Conservation (phyloP, 2,888 invertebrate species). For the Furcula furcula region DNA sequence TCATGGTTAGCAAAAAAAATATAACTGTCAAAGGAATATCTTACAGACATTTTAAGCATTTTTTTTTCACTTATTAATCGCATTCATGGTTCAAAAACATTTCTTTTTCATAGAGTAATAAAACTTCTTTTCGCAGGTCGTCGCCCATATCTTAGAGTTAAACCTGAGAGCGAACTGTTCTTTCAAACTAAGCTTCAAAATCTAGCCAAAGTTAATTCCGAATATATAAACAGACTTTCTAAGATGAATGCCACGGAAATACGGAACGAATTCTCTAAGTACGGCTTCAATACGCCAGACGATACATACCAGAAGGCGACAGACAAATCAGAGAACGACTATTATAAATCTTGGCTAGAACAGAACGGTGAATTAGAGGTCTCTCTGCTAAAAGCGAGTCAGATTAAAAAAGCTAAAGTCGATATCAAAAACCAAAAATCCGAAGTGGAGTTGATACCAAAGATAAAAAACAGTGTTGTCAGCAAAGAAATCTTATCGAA, state of each 20-base stretch:
- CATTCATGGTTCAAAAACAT: constrained; percentile 78
- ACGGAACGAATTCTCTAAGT: constrained; percentile 66
- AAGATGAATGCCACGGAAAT: constrained; percentile 70
- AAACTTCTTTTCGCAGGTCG: constrained; percentile 50
- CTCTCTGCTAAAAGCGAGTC: constrained; percentile 63
- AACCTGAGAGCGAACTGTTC: constrained; percentile 70
- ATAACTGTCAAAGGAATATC: constrained; percentile 47
- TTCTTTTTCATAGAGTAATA: constrained; percentile 2
- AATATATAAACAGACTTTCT: constrained; percentile 60
- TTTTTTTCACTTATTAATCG: constrained; percentile 27
- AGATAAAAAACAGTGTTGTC: constrained; percentile 47
- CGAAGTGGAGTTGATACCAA: constrained; percentile 70
- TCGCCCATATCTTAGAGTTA: constrained; percentile 56
- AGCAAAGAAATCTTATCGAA: constrained; percentile 50
- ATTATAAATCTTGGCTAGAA: constrained; percentile 73
- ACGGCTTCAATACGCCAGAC: constrained; percentile 58
- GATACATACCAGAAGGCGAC: constrained; percentile 47
- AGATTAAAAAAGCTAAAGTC: constrained; percentile 51
- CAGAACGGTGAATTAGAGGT: constrained; percentile 77
- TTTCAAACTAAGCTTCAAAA: constrained; percentile 67
- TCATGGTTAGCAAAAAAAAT: background rate
- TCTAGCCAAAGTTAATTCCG: constrained; percentile 60
- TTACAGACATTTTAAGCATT: constrained; percentile 74
- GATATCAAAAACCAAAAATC: constrained; percentile 55
- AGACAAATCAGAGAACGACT: constrained; percentile 66